phyloP scores from a whole-genome alignment of 2,113 vertebrate species.

The Stegostoma tigrinum region DNA sequence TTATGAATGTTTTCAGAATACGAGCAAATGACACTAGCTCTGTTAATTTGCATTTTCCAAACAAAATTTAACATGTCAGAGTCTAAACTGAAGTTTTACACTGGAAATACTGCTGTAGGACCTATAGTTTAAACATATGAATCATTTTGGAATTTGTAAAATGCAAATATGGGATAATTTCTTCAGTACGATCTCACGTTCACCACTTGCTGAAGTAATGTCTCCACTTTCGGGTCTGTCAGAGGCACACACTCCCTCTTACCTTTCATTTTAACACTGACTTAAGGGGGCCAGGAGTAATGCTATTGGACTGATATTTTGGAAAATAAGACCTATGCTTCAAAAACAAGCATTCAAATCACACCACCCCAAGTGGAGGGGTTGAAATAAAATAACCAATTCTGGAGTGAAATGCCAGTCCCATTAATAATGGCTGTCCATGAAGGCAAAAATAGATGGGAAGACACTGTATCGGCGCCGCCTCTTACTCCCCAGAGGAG shows the following conservation, averaged over 20 bases:
- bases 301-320: not conserved
- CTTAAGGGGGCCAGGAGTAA: not conserved
- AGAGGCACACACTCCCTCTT: not conserved
- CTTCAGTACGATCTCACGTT: not conserved
- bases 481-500: too few relatives aligned
- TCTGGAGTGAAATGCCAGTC: not conserved
- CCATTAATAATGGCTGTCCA: not conserved
- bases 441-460: too few relatives aligned
- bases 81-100: not conserved
- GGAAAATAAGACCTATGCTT: not conserved
- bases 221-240: not conserved
- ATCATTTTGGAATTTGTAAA: not conserved
- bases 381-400: not conserved
- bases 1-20: constrained; percentile 25
- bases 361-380: not conserved
- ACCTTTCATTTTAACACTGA: not conserved
- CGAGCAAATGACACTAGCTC: not conserved
- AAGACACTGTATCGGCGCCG: too few relatives aligned
- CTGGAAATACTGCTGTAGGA: not conserved
- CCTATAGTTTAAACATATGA: not conserved
- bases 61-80: constrained; percentile 11
- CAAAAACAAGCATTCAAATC: not conserved
- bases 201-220: not conserved
- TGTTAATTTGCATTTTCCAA: not conserved
- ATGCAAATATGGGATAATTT: not conserved